Percentiles rank a stretch among this genome's conserved stretches.
phyloP scores from a whole-genome alignment of 2,113 vertebrate species.

The Etheostoma spectabile region DNA sequence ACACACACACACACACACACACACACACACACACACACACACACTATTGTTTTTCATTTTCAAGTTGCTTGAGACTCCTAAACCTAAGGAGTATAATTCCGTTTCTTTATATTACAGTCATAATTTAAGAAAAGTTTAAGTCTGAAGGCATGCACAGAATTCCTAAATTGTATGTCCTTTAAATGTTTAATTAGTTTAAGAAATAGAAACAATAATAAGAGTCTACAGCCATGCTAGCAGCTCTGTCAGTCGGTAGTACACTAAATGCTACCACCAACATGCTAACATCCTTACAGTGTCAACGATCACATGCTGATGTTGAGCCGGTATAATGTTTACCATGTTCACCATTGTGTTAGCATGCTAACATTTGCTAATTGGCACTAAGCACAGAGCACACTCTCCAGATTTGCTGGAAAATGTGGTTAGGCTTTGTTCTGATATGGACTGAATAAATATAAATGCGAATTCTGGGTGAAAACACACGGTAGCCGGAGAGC shows the following conservation, averaged over 20 bases:
- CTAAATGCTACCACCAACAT: neutral
- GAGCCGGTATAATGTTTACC: neutral
- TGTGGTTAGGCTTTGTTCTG: slow-evolving; percentile 14
- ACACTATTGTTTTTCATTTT: slow-evolving; percentile 20
- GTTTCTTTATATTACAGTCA: slow-evolving; percentile 4
- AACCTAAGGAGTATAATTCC: neutral
- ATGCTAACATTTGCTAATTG: too few species aligned
- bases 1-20: too few species aligned
- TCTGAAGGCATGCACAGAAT: neutral
- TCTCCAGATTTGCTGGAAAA: slow-evolving; percentile 9
- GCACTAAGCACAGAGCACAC: too few species aligned
- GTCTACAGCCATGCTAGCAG: neutral
- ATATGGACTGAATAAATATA: slow-evolving; percentile 50
- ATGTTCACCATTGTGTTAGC: too few species aligned
- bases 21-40: too few species aligned
- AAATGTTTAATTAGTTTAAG: neutral
- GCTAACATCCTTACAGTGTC: neutral
- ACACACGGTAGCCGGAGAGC: neutral
- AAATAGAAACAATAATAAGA: neutral
- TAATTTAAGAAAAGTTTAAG: neutral
- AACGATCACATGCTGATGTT: neutral
- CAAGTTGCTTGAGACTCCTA: neutral
- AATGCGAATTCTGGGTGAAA: slow-evolving; percentile 36
- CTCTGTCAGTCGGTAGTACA: too few species aligned
- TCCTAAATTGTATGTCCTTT: neutral